Evolutionary conservation across 2,797 vertebrate genomes (phyloP), one percentile per base, ranked within the genome.

Genomic region (Gymnothorax reevesii): DNA sequence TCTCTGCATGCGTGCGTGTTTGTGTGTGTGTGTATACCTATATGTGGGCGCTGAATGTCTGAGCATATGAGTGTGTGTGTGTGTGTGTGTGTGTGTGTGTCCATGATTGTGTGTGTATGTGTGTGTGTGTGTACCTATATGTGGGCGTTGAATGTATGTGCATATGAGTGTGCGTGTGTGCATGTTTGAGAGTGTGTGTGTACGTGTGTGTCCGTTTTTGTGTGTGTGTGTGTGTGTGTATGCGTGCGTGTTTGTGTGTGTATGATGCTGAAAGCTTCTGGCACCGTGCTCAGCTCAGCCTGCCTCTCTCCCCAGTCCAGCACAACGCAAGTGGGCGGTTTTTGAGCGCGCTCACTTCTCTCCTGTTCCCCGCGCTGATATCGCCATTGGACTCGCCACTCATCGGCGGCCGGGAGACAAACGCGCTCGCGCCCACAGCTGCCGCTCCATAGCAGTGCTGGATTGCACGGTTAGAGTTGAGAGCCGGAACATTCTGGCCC

Each of bases 201-300:
- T 10, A 27, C 4, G 6, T 27, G 69, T 33, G 69, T 73, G 69
- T 33, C 7, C 33, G 33, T 75, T 27, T 49, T 27, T 13, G 71
- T 13, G 27, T 33, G 71, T 64, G 62, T 64, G 62, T 5, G 17
- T 22, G 20, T 64, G 62, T 64, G 62, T 22, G 62, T 64, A 17
- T 22, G 62, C 0, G 62, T 62, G 59, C 2, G 59, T 62, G 59
- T 62, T 6, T 13, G 59, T 62, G 64, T 25, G 83, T 84, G 57
- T 84, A 55, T 62, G 59, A 85, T 57, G 83, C 83, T 57, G 80
- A 84, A 49, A 57, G 54, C 83, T 59, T 57, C 57, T 84, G n/a
- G 27, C 83, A 64, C n/a, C 20, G 13, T 49, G 57, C 57, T 77
- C 64, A 66, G 84, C 52, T 75, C 17, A 33, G 27, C 17, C 83